These are phyloP conservation scores for Propsilocerus akamusi DNA, from an alignment of 1,140 invertebrate genomes.

Conservation along the genomic window DNA sequence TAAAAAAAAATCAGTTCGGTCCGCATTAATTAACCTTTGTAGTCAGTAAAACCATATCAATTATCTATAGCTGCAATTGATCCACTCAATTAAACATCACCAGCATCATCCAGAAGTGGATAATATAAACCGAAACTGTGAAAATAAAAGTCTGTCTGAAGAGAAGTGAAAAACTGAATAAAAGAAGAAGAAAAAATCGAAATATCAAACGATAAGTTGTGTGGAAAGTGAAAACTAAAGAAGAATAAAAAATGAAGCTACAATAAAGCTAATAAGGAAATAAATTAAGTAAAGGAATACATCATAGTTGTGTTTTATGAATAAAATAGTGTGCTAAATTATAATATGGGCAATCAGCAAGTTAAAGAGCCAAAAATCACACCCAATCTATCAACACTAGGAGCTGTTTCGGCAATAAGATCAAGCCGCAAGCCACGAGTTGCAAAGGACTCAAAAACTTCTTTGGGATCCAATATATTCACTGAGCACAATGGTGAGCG, in stretches of 20 bases:
- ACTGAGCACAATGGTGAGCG: conserved; percentile 71
- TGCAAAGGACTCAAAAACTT: conserved; percentile 52
- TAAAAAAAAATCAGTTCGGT: too few species aligned
- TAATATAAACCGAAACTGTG: too few species aligned
- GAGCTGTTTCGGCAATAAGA: conserved; percentile 28
- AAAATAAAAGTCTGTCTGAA: too few species aligned
- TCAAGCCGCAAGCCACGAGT: conserved; percentile 45
- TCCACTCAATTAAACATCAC: too few species aligned
- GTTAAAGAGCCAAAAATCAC: neutral
- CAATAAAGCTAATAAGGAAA: neutral
- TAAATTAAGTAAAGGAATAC: neutral
- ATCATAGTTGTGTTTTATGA: neutral
- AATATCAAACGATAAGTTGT: too few species aligned
- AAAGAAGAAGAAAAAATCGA: too few species aligned
- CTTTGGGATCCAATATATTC: conserved; percentile 68
- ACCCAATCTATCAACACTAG: neutral
- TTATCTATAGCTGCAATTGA: too few species aligned
- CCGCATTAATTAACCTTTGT: too few species aligned
- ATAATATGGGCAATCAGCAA: conserved; percentile 1
- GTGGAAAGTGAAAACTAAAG: neutral
- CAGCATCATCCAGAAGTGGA: too few species aligned
- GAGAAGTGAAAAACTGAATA: too few species aligned
- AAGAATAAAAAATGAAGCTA: neutral
- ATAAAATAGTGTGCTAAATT: neutral
- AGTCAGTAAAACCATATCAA: too few species aligned